Base-by-base conservation (phyloP, 2,113 vertebrate species). In the Phoenicopterus ruber region DNA sequence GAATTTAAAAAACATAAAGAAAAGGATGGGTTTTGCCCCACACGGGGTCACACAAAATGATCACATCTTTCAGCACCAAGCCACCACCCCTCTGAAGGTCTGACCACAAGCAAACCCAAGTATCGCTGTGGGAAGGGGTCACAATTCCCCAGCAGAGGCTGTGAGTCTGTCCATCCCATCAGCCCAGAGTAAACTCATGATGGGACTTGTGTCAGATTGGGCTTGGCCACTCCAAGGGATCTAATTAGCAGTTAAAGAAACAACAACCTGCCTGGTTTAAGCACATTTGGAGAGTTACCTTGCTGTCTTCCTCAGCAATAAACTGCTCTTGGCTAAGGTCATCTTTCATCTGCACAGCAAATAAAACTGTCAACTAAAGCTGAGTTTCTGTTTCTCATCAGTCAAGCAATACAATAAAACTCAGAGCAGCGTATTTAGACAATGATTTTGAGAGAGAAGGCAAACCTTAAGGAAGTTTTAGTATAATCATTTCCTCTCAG, bases 341-440 rank as follows among this genome's bases (percentile, higher is more conserved):
- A 81, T 94, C 90, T 82, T 94, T 95, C 91, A 74, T 86, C 93
- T 76, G 50, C 36, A 31, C 88, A 88, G 70, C 88, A 96, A 95
- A 87, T 88, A 91, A 93, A 94, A 70, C 88, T 90, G 90, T 88
- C 92, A 91, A 7, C 70, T 88, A 15, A 59, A 79, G 73, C 14
- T 49, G 72, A 87, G 66, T 78, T 93, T 86, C 90, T 96, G 91
- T 15, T 88, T 82, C 90, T 85, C 83, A 69, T 93, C 93, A 91
- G 70, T 86, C 76, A 94, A 69, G 66, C 46, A 71, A 84, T 44
- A 91, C 71, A 92, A 76, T 67, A 74, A 95, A 95, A 92, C 59
- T 54, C 69, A 20, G 50, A 83, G 52, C 34, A 82, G 49, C 17
- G 2, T 65, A 71, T 63, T 81, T 79, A 59, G 61, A 67, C 55